Base-by-base conservation (phyloP, 2,888 invertebrate species). In the Lingula anatina region DNA sequence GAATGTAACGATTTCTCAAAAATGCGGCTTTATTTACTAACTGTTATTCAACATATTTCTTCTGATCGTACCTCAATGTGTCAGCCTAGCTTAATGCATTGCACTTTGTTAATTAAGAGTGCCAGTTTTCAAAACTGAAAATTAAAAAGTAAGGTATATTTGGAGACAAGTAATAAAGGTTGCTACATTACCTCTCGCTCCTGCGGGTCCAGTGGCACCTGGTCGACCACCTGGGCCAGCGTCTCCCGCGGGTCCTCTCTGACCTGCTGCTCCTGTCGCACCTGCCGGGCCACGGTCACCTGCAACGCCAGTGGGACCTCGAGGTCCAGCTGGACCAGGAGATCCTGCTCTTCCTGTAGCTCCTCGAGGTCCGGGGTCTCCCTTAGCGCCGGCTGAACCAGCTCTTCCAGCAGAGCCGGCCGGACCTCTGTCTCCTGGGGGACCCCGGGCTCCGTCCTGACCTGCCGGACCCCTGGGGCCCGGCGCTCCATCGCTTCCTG, bases 381-480 rank as follows among this genome's bases (percentile, higher is more conserved):
- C 70, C 46, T 66, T 65, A 1, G 49, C 9, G 23, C 70, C 70
- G 15, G 65, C 45, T 4, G 53, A 20, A 37, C 2, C 24, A 35
- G 18, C 26, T 2, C 12, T 25, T 24, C 59, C 51, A 31, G 54
- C 52, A 41, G 25, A 37, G 15, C 46, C 69, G 27, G 61, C 42
- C n/a, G 53, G 52, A 47, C 68, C 68, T 23, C 56, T 46, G 41
- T 66, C 66, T 21, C 71, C 72, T 15, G 56, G 57, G 12, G 58
- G 49, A 27, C 71, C 71, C 9, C 63, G 44, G 3, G 61, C 50
- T 50, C 70, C 70, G 44, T 58, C 55, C 4, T 59, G 51, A 36
- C 71, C 71, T 18, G 64, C 57, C n/a, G 62, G 60, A 42, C 71
- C 71, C 20, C 61, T 56, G 15, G 60, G 51, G 44, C 71, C 71